phyloP scores from a whole-genome alignment of 1,140 invertebrate genomes.

The Euwallacea similis region DNA sequence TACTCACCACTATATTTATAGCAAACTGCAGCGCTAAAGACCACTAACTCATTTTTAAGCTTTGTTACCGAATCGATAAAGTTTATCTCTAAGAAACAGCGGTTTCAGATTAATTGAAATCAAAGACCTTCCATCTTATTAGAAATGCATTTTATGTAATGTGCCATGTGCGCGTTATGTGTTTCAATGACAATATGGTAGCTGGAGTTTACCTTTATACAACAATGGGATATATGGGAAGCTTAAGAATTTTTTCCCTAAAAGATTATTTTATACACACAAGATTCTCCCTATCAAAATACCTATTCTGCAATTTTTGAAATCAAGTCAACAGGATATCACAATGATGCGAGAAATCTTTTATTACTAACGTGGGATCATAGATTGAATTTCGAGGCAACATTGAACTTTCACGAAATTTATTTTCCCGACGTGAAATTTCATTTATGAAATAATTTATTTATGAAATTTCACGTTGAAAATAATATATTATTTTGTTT shows the following conservation, averaged over 20 bases:
- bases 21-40: background rate
- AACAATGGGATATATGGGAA: background rate
- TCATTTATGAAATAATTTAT: too few species aligned
- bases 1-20: background rate
- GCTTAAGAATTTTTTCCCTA: too few species aligned
- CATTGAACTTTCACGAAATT: too few species aligned
- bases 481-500: too few species aligned
- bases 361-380: too few species aligned
- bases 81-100: background rate
- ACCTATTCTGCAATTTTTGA: too few species aligned
- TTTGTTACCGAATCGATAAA: background rate
- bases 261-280: background rate
- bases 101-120: background rate
- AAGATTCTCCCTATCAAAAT: too few species aligned
- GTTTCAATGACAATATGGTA: background rate
- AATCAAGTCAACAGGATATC: too few species aligned
- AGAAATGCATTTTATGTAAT: background rate
- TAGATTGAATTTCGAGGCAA: too few species aligned
- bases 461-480: too few species aligned
- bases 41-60: background rate
- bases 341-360: too few species aligned
- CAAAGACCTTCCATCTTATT: constrained; percentile 3
- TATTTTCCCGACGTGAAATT: too few species aligned
- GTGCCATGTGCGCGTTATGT: background rate
- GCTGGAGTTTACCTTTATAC: background rate